Evolutionary conservation across 2,888 invertebrate species (phyloP).

Genomic region (Drosophila putrida): DNA sequence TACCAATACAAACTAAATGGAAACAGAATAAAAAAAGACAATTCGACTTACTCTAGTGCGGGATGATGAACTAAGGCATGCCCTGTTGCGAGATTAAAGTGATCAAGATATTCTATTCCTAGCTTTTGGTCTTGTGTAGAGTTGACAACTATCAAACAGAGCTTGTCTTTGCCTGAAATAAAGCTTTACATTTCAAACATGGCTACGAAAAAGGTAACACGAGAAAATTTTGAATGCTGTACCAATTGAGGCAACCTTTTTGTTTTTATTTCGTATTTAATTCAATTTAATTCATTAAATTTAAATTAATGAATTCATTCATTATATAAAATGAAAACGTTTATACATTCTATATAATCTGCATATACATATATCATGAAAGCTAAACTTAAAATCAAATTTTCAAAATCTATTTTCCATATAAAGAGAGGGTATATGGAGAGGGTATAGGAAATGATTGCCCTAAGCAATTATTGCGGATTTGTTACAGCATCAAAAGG

Average conservation of each 20-base stretch:
- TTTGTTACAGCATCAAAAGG: conserved; percentile 13
- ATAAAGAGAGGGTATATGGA: not conserved
- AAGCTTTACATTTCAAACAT: no score
- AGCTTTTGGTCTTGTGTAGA: no score
- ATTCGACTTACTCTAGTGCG: not conserved
- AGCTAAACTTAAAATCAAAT: no score
- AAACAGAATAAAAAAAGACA: not conserved
- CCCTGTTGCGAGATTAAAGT: not conserved
- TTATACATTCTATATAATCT: no score
- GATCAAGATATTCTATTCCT: no score
- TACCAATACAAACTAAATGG: conserved; percentile 13
- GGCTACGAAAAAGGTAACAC: no score
- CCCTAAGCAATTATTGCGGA: not conserved
- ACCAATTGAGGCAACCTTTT: not conserved
- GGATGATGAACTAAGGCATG: not conserved
- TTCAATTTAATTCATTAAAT: no score
- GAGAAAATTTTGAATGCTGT: not conserved
- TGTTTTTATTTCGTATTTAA: not conserved
- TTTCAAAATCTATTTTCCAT: not conserved
- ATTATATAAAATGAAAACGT: no score
- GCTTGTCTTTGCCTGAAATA: no score
- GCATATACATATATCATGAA: no score
- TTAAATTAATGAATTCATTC: no score
- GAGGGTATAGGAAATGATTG: conserved; percentile 8
- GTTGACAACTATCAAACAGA: no score